A percentile compares a stretch with the other conserved stretches of the same genome.
These are phyloP conservation scores for Potorous gilbertii DNA, from an alignment of 2,797 vertebrate genomes.

Conservation along the genomic window DNA sequence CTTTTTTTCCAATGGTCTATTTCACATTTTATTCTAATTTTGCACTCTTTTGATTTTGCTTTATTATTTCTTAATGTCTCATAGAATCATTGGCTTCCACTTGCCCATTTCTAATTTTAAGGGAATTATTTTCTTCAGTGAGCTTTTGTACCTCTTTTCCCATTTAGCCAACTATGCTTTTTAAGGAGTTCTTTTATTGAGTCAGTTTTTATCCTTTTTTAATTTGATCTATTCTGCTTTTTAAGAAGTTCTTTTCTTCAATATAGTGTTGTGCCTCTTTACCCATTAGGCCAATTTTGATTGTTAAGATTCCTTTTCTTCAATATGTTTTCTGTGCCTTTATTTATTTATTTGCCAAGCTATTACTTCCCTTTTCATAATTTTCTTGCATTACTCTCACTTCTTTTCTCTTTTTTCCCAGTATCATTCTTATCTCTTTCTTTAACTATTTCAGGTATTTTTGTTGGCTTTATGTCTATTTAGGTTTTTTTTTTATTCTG, in stretches of 20 bases:
- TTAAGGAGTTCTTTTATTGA: background rate
- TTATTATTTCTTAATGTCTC: too few relatives aligned
- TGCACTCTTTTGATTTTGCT: too few relatives aligned
- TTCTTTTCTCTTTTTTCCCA: too few relatives aligned
- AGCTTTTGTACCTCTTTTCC: background rate
- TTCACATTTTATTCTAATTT: too few relatives aligned
- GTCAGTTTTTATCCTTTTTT: background rate
- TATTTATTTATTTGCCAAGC: background rate
- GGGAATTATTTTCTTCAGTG: background rate
- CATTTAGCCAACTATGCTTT: background rate
- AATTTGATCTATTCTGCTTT: background rate
- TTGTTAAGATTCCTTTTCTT: background rate
- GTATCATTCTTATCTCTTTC: background rate
- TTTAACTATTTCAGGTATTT: background rate
- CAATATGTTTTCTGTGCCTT: background rate
- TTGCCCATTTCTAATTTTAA: background rate
- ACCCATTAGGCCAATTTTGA: background rate
- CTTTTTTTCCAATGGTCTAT: too few relatives aligned
- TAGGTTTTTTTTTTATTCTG: too few relatives aligned
- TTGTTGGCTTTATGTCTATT: too few relatives aligned
- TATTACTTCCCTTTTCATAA: background rate
- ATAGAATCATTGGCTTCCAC: too few relatives aligned
- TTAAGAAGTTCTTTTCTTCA: background rate
- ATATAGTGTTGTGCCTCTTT: background rate
- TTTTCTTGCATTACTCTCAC: background rate